These are phyloP conservation scores for Rhopalosiphum nymphaeae DNA, from an alignment of 2,888 invertebrate species.

Conservation along the genomic window DNA sequence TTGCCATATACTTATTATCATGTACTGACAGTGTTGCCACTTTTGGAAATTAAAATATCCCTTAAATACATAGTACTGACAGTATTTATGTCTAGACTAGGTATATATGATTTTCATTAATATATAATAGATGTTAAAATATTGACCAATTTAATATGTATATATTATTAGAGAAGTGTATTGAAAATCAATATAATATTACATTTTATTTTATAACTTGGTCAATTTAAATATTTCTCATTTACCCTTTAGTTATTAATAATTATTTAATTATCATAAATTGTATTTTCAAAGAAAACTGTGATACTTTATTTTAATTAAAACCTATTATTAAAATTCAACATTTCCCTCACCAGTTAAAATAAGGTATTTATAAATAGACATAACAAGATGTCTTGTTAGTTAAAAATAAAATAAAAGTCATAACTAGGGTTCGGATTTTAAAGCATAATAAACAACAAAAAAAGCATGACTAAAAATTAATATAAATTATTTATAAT, in stretches of 20 bases:
- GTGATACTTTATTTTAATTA: slow-evolving; percentile 33
- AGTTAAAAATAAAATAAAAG: not conserved
- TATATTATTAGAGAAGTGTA: not conserved
- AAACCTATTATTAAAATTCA: not conserved
- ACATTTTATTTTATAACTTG: not conserved
- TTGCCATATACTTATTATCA: too few species aligned
- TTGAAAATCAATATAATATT: not conserved
- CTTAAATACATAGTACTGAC: too few species aligned
- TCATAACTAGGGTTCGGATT: too few species aligned
- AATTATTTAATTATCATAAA: slow-evolving; percentile 23
- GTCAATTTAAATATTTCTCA: not conserved
- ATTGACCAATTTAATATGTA: not conserved
- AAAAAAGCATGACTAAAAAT: too few species aligned
- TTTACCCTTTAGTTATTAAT: slow-evolving; percentile 19
- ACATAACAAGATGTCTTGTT: too few species aligned
- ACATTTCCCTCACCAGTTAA: slow-evolving; percentile 11
- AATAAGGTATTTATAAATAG: not conserved
- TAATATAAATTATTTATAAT: too few species aligned
- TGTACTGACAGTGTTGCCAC: too few species aligned
- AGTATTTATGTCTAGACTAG: too few species aligned
- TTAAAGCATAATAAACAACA: too few species aligned
- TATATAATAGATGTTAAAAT: too few species aligned
- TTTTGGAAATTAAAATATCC: too few species aligned
- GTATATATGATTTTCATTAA: too few species aligned
- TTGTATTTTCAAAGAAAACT: slow-evolving; percentile 49